Base-by-base conservation (phyloP, 1,140 invertebrate species). In the Vanessa atalanta region DNA sequence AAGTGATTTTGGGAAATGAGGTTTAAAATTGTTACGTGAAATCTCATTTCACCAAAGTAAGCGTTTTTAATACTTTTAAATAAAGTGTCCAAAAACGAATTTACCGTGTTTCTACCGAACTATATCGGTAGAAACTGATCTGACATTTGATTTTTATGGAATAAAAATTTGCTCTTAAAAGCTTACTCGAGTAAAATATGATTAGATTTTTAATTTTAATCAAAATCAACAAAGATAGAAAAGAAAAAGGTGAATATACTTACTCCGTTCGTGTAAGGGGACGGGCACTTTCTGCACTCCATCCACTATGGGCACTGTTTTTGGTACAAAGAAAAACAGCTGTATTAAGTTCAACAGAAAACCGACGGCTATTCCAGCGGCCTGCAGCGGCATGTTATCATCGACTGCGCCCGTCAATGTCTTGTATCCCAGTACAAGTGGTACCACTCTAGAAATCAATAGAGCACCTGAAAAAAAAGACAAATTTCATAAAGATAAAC, bases 211-310 rank as follows among this genome's bases (percentile, higher is more conserved):
- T 51, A 15, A 12, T 51, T 6, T 51, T 13, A 15, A 15, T 51
- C 48, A 70, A 61, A n/a, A 31, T 31, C 26, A 31, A 31, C 3
- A 31, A 31, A 6, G 26, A 3, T 31, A 16, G 12, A 70, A 7
- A 68, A 63, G 9, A 55, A 48, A 47, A 6, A 14, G 48, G n/a
- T n/a, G 26, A 61, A 37, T 50, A 31, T 4, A 71, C 71, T 75
- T 75, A 82, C 82, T 71, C 75, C 80, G 55, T 26, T 76, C 66
- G 9, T 78, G 53, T 16, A 68, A 47, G 15, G 66, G 67, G 2
- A 65, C 43, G 12, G 61, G 20, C 11, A 20, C 31, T 13, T 72
- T 76, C 53, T 51, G 60, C 12, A 55, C 61, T 1, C 65, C 71
- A 48, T 70, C 31, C 12, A 73, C 70, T 1, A 57, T 48, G 3